These are phyloP conservation scores for Turnix velox DNA, from an alignment of 2,113 vertebrate genomes.

Conservation along the genomic window DNA sequence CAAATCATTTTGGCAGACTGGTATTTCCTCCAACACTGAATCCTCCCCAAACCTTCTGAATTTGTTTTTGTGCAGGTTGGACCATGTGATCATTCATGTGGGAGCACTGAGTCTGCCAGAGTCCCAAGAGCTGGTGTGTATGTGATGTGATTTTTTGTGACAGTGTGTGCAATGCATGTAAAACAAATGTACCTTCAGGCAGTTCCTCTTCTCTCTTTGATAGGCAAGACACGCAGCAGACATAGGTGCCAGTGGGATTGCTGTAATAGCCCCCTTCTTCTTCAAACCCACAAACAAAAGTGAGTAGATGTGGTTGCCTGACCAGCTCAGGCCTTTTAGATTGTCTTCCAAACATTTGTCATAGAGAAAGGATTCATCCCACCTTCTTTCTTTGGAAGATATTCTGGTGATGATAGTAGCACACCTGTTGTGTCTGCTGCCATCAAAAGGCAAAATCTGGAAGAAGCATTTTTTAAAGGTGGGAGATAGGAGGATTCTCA, in stretches of 20 bases:
- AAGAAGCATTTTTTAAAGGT: neutral
- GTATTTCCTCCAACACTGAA: neutral
- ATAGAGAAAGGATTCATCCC: neutral
- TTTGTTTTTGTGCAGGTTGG: conserved; percentile 75
- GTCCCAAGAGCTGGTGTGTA: conserved; percentile 83
- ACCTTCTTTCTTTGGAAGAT: neutral
- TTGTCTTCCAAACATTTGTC: neutral
- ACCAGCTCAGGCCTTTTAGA: neutral
- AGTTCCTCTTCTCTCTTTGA: neutral
- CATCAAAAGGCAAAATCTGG: neutral
- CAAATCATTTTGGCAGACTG: neutral
- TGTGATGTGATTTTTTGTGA: neutral
- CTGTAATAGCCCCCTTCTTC: conserved; percentile 87
- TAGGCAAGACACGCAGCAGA: conserved; percentile 86
- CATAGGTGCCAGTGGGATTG: conserved; percentile 83
- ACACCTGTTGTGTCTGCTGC: neutral
- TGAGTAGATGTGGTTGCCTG: conserved; percentile 22
- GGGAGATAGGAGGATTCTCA: neutral
- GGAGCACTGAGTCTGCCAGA: conserved; percentile 89
- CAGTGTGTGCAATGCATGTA: neutral
- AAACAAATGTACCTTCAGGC: neutral
- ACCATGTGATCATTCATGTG: conserved; percentile 90
- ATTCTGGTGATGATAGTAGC: neutral
- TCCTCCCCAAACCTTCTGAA: neutral
- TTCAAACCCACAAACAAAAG: conserved; percentile 84